phyloP scores from a whole-genome alignment of 2,797 vertebrate species.

The Hippoglossus hippoglossus region DNA sequence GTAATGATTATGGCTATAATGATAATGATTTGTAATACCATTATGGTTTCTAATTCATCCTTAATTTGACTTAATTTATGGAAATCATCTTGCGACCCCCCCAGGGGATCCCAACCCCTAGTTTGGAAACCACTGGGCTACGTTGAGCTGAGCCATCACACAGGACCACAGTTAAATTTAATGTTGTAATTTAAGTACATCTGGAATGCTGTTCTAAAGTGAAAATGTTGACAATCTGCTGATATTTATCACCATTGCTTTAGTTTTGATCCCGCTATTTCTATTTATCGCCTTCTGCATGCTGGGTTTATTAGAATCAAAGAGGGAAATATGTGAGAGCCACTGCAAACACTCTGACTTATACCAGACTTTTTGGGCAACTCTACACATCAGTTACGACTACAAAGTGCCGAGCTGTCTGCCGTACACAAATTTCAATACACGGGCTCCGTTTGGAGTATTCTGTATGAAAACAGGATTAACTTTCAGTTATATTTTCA shows the following conservation, averaged over 20 bases:
- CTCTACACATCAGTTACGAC: conserved; percentile 10
- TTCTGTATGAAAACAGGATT: conserved; percentile 5
- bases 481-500: conserved; percentile 21
- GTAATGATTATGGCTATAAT: too few relatives aligned
- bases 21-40: too few relatives aligned
- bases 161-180: not conserved
- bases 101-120: too few relatives aligned
- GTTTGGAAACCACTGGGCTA: too few relatives aligned
- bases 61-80: too few relatives aligned
- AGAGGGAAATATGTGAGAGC: too few relatives aligned
- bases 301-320: too few relatives aligned
- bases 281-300: too few relatives aligned
- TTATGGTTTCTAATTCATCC: too few relatives aligned
- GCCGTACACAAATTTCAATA: conserved; percentile 5
- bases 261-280: too few relatives aligned
- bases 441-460: not conserved
- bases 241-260: not conserved
- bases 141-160: not conserved
- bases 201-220: conserved; percentile 4
- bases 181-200: not conserved
- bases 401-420: not conserved
- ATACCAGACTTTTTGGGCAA: not conserved
- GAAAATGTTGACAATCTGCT: not conserved
- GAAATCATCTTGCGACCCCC: too few relatives aligned
- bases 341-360: not conserved